Evolutionary conservation across 2,888 invertebrate genomes (phyloP), one percentile per base, ranked within the genome.

Genomic region (Orthonevra nobilis): DNA sequence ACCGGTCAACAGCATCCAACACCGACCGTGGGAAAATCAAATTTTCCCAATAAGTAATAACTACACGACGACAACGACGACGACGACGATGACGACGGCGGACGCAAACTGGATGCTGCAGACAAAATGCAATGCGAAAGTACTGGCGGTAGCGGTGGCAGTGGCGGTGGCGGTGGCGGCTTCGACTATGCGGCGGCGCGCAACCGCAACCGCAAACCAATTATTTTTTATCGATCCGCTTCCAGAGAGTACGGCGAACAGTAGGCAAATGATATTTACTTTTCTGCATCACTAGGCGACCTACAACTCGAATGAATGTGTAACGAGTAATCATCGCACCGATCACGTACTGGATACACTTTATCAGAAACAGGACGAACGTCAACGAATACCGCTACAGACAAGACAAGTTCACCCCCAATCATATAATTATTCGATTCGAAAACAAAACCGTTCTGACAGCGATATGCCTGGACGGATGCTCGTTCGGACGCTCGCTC

Each of bases 151-250:
- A 10, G 10, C 26, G 20, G 23, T 17, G 36, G 15, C 32, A 32
- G 52, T 38, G 34, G 40, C 26, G 40, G 36, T 23, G 36, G 56
- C 15, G 36, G 42, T 20, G 52, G 30, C 26, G 19, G 54, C 40
- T 52, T 52, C 46, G 23, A 34, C 30, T 61, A 15, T 40, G 46
- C 38, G 60, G n/a, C n/a, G n/a, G n/a, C n/a, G n/a, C n/a, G n/a
- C n/a, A n/a, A n/a, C n/a, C 42, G 23, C 64, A 79, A 73, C 66
- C 73, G 34, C 73, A 73, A 79, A 79, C 79, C 79, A 79, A 79
- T 79, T 79, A 79, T 79, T 79, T 79, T 79, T 79, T 79, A 79
- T 79, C 79, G 79, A 79, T 79, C 79, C 50, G 56, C 73, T 73
- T 77, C 58, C 75, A 63, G 70, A 70, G 63, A 58, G 32, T 44